phyloP scores from a whole-genome alignment of 2,113 vertebrate genomes.

The Rhynchomys soricoides region DNA sequence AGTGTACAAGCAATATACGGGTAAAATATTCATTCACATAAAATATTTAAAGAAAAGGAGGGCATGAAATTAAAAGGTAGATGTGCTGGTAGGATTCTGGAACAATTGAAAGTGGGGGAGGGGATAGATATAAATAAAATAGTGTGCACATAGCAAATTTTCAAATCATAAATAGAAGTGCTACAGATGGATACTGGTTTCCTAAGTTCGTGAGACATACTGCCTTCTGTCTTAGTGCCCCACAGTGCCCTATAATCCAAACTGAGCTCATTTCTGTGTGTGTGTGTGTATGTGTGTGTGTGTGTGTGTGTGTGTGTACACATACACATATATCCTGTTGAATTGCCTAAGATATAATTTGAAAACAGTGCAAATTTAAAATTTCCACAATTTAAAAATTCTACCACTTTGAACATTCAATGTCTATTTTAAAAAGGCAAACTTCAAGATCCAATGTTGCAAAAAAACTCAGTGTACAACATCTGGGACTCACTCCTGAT shows the following conservation, averaged over 20 bases:
- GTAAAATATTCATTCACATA: not conserved
- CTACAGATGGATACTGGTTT: not conserved
- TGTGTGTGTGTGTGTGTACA: too few species aligned
- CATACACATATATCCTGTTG: not conserved
- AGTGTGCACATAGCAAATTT: not conserved
- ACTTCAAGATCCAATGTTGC: not conserved
- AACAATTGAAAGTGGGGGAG: not conserved
- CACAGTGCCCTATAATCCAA: not conserved
- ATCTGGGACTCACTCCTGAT: not conserved
- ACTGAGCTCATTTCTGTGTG: not conserved
- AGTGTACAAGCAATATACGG: not conserved
- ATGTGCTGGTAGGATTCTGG: not conserved
- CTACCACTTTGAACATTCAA: not conserved
- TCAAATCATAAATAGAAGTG: not conserved
- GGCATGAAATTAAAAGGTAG: not conserved
- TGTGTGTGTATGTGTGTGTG: not conserved
- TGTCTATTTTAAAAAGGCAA: not conserved
- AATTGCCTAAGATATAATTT: not conserved
- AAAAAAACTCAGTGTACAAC: not conserved
- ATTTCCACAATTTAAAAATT: not conserved
- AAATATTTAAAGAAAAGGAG: not conserved
- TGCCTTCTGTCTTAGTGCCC: not conserved
- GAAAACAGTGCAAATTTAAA: not conserved
- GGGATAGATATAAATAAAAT: not conserved
- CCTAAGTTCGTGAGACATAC: not conserved